These are phyloP conservation scores for Brienomyrus brachyistius DNA, from an alignment of 2,113 vertebrate species.

Conservation along the genomic window DNA sequence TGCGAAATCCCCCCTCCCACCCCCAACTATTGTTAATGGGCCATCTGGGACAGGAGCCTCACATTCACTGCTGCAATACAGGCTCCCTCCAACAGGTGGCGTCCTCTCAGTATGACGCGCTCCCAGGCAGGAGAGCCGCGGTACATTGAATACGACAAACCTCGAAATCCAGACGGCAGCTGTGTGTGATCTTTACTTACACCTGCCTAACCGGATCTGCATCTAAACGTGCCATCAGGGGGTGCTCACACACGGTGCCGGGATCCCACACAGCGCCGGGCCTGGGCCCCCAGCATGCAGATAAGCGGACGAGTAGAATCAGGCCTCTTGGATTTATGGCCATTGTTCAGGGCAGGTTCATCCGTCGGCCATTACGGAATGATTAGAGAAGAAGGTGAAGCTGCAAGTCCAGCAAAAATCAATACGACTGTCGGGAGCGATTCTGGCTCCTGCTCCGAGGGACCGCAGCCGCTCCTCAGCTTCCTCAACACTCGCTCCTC, in stretches of 20 bases:
- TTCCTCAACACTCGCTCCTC: conserved; percentile 55
- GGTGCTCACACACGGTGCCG: conserved; percentile 21
- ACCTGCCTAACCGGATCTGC: neutral
- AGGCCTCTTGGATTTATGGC: conserved; percentile 93
- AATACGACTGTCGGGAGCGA: conserved; percentile 97
- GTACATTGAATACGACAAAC: conserved; percentile 22
- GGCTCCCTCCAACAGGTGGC: conserved; percentile 31
- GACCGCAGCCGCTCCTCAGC: conserved; percentile 69
- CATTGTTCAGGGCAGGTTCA: conserved; percentile 96
- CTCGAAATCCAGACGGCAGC: conserved; percentile 27
- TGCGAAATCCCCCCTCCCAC: neutral
- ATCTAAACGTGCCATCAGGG: neutral
- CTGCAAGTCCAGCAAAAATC: conserved; percentile 99
- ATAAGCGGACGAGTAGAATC: conserved; percentile 69
- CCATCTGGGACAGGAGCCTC: conserved; percentile 28
- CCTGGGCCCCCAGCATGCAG: conserved; percentile 57
- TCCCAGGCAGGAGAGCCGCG: conserved; percentile 28
- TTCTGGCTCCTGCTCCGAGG: conserved; percentile 75
- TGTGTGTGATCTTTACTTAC: neutral
- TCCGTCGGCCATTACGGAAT: conserved; percentile 99
- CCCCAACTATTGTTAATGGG: conserved; percentile 17
- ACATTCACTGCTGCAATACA: conserved; percentile 38
- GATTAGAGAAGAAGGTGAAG: conserved; percentile 99
- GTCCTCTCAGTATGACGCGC: conserved; percentile 31
- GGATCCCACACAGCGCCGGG: conserved; percentile 53